These are phyloP conservation scores for Cremastobaeus sp. DNA, from an alignment of 2,888 invertebrate species.

Conservation along the genomic window DNA sequence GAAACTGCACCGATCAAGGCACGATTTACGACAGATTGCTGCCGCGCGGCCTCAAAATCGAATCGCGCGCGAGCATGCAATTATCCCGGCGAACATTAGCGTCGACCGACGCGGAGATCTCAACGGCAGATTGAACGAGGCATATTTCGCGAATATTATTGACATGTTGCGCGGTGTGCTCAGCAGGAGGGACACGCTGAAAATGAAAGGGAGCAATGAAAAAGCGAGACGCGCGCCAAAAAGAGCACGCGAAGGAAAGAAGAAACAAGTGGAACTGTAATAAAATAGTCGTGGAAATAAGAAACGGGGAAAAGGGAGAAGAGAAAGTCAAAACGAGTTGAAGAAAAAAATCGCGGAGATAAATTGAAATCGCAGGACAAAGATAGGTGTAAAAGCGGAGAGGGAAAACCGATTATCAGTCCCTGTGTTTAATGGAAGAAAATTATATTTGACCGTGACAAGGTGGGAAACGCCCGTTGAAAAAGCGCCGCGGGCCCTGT, in stretches of 20 bases:
- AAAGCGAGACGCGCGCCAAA: constrained; percentile 11
- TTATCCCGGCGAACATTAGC: constrained; percentile 67
- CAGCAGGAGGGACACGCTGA: constrained; percentile 31
- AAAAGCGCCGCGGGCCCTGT: constrained; percentile 55
- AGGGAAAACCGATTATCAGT: constrained; percentile 64
- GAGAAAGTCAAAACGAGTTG: neutral
- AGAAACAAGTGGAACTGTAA: neutral
- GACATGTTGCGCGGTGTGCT: constrained; percentile 65
- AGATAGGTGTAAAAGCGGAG: constrained; percentile 30
- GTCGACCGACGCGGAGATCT: constrained; percentile 57
- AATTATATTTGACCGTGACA: constrained; percentile 67
- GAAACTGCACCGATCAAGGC: constrained; percentile 52
- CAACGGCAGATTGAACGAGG: constrained; percentile 61
- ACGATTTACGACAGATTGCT: constrained; percentile 62
- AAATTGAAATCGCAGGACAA: constrained; percentile 3
- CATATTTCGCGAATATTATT: constrained; percentile 67
- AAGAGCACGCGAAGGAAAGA: neutral
- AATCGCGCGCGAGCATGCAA: constrained; percentile 68
- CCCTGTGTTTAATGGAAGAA: constrained; percentile 63
- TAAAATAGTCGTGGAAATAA: too few species aligned
- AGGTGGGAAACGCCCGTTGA: constrained; percentile 60
- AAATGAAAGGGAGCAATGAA: constrained; percentile 32
- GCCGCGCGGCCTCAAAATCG: constrained; percentile 50
- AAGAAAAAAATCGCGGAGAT: neutral
- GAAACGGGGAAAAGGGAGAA: constrained; percentile 55